Evolutionary conservation across 2,113 vertebrate species (phyloP).

Genomic region (Tyto alba): DNA sequence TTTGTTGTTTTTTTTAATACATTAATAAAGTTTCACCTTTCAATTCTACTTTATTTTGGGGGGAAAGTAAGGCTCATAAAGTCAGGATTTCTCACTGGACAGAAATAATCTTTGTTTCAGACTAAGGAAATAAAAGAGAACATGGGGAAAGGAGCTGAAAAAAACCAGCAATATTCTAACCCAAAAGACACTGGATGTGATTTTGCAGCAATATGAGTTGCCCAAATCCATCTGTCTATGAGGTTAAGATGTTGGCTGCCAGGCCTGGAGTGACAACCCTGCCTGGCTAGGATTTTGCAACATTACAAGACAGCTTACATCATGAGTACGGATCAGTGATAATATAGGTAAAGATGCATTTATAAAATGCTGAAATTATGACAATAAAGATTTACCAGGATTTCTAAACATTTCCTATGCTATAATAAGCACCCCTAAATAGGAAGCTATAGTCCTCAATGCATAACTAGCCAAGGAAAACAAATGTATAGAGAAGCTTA

Average conservation of each 20-base stretch:
- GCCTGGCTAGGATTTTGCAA: neutral
- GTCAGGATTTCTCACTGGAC: neutral
- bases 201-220: neutral
- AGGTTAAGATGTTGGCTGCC: neutral
- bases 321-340: neutral
- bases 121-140: neutral
- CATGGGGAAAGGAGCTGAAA: neutral
- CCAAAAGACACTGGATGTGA: neutral
- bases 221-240: neutral
- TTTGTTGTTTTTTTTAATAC: neutral
- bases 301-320: neutral
- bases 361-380: neutral
- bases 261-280: neutral
- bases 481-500: neutral
- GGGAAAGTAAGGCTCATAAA: neutral
- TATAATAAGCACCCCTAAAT: neutral
- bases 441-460: neutral
- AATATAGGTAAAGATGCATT: neutral
- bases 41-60: neutral
- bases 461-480: neutral
- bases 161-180: neutral
- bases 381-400: neutral
- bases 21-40: neutral
- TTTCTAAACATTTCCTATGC: neutral
- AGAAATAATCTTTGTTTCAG: neutral